Evolutionary conservation across 37 sponge, comb jelly and placozoan species (phyloP).

Genomic region (Cliona cf. orientalis): DNA sequence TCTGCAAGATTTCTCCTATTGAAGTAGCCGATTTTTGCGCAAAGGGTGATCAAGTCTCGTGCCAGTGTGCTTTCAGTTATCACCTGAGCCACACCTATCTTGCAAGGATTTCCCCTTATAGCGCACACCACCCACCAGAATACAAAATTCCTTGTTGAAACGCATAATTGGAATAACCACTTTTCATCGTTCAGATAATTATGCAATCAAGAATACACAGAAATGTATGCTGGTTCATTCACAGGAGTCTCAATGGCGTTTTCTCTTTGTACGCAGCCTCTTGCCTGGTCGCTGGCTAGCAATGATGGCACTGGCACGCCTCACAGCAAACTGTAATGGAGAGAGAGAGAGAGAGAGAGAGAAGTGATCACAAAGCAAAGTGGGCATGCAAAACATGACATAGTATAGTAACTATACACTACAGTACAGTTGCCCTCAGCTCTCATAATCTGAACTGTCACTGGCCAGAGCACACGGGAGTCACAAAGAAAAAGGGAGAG

Average conservation of each 20-base stretch:
- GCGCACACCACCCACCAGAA: no score
- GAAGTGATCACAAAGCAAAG: neutral
- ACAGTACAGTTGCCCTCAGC: constrained; percentile 46
- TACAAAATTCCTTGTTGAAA: no score
- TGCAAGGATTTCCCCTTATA: no score
- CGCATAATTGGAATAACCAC: no score
- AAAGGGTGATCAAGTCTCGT: no score
- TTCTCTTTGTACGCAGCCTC: constrained; percentile 28
- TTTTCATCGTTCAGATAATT: no score
- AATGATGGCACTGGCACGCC: constrained; percentile 72
- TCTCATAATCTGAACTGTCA: constrained; percentile 79
- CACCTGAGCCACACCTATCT: no score
- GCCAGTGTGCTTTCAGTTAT: no score
- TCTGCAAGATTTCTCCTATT: neutral
- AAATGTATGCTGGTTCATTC: no score
- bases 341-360: neutral
- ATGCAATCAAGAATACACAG: no score
- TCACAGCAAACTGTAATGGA: constrained; percentile 58
- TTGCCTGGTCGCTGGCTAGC: constrained; percentile 60
- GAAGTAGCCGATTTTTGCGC: neutral
- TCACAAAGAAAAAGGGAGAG: constrained; percentile 3
- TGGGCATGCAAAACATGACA: no score
- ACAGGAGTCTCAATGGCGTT: constrained; percentile 12
- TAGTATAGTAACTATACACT: no score
- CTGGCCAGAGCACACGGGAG: constrained; percentile 24